Evolutionary conservation across 1,140 invertebrate genomes (phyloP).

Genomic region (Scaptomyza graminum): DNA sequence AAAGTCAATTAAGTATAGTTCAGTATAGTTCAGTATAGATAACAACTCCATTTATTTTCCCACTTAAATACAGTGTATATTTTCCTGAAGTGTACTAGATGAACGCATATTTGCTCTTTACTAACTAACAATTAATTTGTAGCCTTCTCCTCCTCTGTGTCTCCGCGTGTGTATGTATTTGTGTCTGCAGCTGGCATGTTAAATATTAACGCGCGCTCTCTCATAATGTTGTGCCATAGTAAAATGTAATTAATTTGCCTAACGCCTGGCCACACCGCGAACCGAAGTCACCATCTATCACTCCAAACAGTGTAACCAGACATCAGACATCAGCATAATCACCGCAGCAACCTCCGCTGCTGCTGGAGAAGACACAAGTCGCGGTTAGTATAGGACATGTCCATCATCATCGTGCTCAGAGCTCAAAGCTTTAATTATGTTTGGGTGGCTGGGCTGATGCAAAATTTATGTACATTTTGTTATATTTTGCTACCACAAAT

Average conservation of each 20-base stretch:
- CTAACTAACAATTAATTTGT: constrained; percentile 51
- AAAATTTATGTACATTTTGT: constrained; percentile 81
- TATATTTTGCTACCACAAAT: constrained; percentile 74
- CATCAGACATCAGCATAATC: background rate
- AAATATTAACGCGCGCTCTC: constrained; percentile 50
- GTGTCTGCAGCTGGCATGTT: constrained; percentile 68
- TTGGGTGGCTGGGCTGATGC: constrained; percentile 45
- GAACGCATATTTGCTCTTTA: constrained; percentile 21
- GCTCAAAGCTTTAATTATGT: constrained; percentile 72
- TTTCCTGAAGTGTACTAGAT: no score
- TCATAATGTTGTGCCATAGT: constrained; percentile 47
- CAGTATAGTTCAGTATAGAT: no score
- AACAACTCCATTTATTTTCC: no score
- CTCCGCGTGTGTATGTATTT: constrained; percentile 61
- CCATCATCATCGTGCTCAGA: constrained; percentile 56
- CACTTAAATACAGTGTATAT: no score
- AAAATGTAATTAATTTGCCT: constrained; percentile 79
- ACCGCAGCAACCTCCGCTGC: background rate
- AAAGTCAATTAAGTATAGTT: no score
- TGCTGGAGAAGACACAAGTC: constrained; percentile 14
- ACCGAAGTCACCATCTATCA: constrained; percentile 4
- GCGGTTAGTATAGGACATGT: constrained; percentile 60
- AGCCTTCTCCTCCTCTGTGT: constrained; percentile 1
- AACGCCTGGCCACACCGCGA: constrained; percentile 36
- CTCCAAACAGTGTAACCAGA: background rate